Base-by-base conservation (phyloP, 2,888 invertebrate genomes). In the Julus scandinavius region DNA sequence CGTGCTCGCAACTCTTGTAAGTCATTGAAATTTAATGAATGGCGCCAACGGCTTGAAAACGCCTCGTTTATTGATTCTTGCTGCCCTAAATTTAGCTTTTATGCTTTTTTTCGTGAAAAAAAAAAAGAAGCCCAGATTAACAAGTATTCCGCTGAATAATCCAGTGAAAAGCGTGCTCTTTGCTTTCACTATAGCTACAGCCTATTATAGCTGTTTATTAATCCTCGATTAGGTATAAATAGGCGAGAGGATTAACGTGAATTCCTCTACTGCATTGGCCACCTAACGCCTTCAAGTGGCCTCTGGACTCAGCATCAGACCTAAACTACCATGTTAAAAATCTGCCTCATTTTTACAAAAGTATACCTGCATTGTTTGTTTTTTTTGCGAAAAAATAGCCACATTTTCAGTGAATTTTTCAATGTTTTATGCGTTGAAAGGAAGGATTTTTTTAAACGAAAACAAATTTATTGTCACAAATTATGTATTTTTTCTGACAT, bases 21-120 rank as follows among this genome's bases (percentile, higher is more conserved):
- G 72, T 72, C 72, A 72, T 72, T 72, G 72, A 72, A 72, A 72
- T 72, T 72, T 72, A 72, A 72, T 72, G 72, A 72, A 72, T n/a
- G 29, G 29, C 29, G 29, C 72, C 29, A 72, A 72, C 72, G 72
- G 72, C 72, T 72, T 72, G 72, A 72, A 72, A 72, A n/a, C 29
- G 72, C 72, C 72, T 72, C 72, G 29, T 72, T 72, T 72, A 72
- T 72, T 72, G 72, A 72, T 72, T 72, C 29, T n/a, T 6, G 29
- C 29, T 13, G 29, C 72, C 29, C 72, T 72, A 72, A 72, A 72
- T 72, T 29, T 72, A 72, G 72, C 72, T 72, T 13, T 9, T 29
- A 72, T 29, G 72, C 72, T 6, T 72, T 72, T 72, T 72, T 72
- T 72, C 1, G 7, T 5, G 29, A 5, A n/a, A 11, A 72, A 72